phyloP scores from a whole-genome alignment of 53 echinoderm and acorn worm species.

The Astropecten irregularis region DNA sequence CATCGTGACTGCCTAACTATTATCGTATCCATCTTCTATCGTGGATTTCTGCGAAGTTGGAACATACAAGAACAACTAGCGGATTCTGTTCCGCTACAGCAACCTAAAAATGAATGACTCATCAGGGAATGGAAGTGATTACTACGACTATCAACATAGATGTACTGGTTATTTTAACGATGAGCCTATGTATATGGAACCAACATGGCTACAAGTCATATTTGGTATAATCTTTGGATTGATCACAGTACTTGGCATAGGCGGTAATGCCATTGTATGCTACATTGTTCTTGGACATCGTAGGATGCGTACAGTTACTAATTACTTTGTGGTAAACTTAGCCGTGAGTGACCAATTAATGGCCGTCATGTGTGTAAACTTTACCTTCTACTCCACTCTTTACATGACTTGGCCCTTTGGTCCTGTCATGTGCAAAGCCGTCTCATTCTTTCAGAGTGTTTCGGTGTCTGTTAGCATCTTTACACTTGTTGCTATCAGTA shows the following conservation, averaged over 20 bases:
- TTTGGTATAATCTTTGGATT: constrained; percentile 72
- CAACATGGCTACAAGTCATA: constrained; percentile 81
- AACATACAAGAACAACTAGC: not conserved
- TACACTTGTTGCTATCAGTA: constrained; percentile 88
- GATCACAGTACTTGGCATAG: constrained; percentile 75
- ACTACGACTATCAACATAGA: not conserved
- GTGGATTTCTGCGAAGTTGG: not conserved
- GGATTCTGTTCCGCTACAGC: no score
- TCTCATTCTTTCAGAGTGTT: constrained; percentile 75
- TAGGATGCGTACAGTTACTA: constrained; percentile 95
- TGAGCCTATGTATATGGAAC: constrained; percentile 52
- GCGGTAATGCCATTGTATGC: constrained; percentile 86
- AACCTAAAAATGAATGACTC: constrained; percentile 24
- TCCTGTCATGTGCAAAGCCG: constrained; percentile 80
- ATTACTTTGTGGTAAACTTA: constrained; percentile 94
- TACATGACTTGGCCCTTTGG: constrained; percentile 93
- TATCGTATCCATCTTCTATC: no score
- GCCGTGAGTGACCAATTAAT: constrained; percentile 87
- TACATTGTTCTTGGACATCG: constrained; percentile 91
- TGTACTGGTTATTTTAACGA: not conserved
- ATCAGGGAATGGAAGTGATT: not conserved
- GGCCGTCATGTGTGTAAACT: constrained; percentile 90
- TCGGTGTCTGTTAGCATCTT: constrained; percentile 93
- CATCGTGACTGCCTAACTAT: no score
- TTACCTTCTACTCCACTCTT: constrained; percentile 84